Evolutionary conservation across 2,797 vertebrate species (phyloP).

Genomic region (Morus bassanus): DNA sequence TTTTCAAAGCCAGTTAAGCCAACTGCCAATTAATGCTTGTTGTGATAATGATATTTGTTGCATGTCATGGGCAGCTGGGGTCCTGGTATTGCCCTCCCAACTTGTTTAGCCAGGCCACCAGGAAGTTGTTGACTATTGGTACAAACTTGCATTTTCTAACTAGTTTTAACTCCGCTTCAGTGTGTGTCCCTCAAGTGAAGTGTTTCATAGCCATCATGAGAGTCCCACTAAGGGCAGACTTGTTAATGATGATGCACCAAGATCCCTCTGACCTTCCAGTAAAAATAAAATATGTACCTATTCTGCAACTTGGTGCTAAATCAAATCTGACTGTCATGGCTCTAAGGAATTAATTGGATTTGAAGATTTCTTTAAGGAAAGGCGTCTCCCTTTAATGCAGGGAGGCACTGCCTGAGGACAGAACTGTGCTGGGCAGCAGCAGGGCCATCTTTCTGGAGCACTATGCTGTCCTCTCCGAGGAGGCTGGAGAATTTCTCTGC

Average conservation of each 20-base stretch:
- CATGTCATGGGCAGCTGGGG: not conserved
- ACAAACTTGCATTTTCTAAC: not conserved
- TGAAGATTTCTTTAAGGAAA: not conserved
- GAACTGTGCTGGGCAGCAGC: not conserved
- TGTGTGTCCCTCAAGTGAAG: not conserved
- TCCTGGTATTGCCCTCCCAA: not conserved
- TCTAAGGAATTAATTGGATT: not conserved
- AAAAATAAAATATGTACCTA: not conserved
- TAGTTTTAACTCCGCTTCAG: not conserved
- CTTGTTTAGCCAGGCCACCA: not conserved
- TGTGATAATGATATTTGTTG: not conserved
- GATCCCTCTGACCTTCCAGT: not conserved
- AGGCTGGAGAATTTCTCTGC: not conserved
- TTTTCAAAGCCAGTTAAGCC: not conserved
- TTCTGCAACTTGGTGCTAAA: not conserved
- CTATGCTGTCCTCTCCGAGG: not conserved
- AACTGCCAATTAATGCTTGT: not conserved
- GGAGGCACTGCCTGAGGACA: not conserved
- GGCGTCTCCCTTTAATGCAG: not conserved
- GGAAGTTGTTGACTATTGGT: not conserved
- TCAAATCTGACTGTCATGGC: not conserved
- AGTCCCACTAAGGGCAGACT: not conserved
- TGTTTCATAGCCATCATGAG: not conserved
- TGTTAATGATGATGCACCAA: not conserved
- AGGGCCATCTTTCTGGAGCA: not conserved